phyloP scores from a whole-genome alignment of 2,113 vertebrate species.

The Marmota flaviventris region DNA sequence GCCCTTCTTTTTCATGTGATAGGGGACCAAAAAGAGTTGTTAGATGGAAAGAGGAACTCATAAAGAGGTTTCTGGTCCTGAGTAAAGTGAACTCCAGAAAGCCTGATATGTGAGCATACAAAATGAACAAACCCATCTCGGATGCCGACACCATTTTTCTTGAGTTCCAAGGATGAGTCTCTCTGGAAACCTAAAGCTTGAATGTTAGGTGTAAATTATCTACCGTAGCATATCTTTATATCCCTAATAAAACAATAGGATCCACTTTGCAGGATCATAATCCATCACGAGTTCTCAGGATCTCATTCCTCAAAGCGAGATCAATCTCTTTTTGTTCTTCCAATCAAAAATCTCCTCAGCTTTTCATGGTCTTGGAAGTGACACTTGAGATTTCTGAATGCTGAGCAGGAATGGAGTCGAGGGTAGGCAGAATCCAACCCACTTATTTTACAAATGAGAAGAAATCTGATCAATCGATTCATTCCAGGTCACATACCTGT shows the following conservation, averaged over 20 bases:
- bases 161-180: not conserved
- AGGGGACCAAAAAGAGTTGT: not conserved
- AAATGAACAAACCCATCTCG: not conserved
- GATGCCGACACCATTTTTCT: not conserved
- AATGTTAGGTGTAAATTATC: not conserved
- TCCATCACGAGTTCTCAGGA: not conserved
- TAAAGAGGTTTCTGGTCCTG: not conserved
- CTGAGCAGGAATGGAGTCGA: not conserved
- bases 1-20: not conserved
- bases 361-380: not conserved
- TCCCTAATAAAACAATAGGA: not conserved
- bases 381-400: not conserved
- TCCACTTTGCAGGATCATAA: not conserved
- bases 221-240: not conserved
- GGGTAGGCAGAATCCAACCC: not conserved
- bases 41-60: not conserved
- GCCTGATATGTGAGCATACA: not conserved
- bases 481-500: not conserved
- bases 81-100: not conserved
- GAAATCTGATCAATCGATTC: constrained; percentile 37
- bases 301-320: not conserved
- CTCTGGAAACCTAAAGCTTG: not conserved
- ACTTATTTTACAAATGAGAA: constrained; percentile 20
- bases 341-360: not conserved
- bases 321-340: not conserved